phyloP scores from a whole-genome alignment of 2,113 vertebrate species.

The Callorhinus ursinus region DNA sequence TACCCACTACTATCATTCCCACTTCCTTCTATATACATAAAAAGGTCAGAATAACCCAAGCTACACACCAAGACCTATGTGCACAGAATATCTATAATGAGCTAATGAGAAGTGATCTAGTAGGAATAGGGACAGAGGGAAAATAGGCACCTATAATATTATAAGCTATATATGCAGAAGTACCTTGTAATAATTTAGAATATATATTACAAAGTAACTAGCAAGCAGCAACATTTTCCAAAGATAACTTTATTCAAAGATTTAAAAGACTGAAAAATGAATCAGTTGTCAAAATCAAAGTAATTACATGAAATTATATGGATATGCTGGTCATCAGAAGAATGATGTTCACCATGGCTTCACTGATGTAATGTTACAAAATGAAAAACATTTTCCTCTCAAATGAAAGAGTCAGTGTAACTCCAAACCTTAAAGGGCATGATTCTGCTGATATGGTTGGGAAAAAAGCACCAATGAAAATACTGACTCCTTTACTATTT shows the following conservation, averaged over 20 bases:
- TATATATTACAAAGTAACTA: neutral
- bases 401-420: neutral
- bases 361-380: neutral
- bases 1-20: too few relatives aligned
- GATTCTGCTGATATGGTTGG: neutral
- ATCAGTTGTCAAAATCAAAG: neutral
- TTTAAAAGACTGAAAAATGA: neutral
- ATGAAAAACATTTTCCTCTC: neutral
- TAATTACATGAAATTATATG: neutral
- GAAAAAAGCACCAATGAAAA: neutral
- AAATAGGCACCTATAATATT: neutral
- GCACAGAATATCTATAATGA: neutral
- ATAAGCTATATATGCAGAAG: neutral
- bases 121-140: neutral
- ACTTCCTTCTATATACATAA: neutral
- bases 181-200: neutral
- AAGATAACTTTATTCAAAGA: neutral
- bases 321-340: neutral
- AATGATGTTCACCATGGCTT: neutral
- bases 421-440: neutral
- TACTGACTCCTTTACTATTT: neutral
- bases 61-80: neutral
- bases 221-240: neutral
- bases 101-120: neutral
- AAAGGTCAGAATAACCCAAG: neutral